Percentiles rank a stretch among this genome's conserved stretches.
Evolutionary conservation across 2,797 vertebrate genomes (phyloP).

Genomic region (Oreortyx pictus): DNA sequence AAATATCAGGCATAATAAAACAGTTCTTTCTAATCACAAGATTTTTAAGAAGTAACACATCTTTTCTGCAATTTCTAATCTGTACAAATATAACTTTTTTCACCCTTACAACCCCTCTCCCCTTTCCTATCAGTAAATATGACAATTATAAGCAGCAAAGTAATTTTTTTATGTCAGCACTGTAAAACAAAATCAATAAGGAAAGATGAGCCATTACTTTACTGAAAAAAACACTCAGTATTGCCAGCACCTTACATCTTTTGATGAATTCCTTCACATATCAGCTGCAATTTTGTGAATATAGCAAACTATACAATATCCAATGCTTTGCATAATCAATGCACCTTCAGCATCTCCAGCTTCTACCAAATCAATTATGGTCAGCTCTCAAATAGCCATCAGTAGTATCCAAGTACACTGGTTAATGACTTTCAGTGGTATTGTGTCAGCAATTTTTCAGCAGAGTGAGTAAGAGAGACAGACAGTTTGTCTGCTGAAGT

Average conservation of each 20-base stretch:
- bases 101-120: not conserved
- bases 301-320: not conserved
- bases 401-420: not conserved
- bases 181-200: not conserved
- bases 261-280: constrained; percentile 2
- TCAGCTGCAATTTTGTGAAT: not conserved
- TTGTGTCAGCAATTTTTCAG: not conserved
- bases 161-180: not conserved
- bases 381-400: not conserved
- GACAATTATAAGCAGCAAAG: not conserved
- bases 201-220: not conserved
- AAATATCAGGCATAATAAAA: not conserved
- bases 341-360: not conserved
- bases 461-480: not conserved
- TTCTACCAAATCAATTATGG: constrained; percentile 38
- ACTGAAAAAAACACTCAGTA: constrained; percentile 6
- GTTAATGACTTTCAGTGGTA: not conserved
- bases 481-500: not conserved
- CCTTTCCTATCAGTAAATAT: not conserved
- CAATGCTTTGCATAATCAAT: constrained; percentile 29
- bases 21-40: not conserved
- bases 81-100: not conserved
- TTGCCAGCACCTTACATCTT: not conserved
- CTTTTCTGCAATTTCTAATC: not conserved
- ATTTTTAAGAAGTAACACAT: not conserved